Evolutionary conservation across 2,888 invertebrate species (phyloP), one percentile per base, ranked within the genome.

Genomic region (Diplolepis rosae): DNA sequence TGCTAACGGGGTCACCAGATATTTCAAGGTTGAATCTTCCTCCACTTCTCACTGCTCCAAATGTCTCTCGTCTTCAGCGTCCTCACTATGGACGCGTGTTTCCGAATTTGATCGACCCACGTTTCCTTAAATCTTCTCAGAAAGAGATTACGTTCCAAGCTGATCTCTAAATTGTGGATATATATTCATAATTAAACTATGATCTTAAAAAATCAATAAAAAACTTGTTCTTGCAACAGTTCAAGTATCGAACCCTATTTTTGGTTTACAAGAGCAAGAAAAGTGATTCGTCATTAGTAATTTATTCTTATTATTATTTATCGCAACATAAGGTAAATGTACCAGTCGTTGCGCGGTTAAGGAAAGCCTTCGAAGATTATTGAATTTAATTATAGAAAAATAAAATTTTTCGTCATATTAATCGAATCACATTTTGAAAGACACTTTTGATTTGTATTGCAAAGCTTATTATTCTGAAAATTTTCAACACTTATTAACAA

Each of bases 21-120:
- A 32, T 56, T 56, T 56, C 56, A 56, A 42, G 56, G 69, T 51
- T 39, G 27, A 69, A 65, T 67, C 61, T 66, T 67, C 48, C 42
- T 67, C 65, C 50, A 51, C 27, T 74, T 65, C 22, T 56, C 66
- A 42, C 50, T 42, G 11, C 39, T 61, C 24, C 27, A 9, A 54
- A 32, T 35, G 42, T 35, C 35, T 35, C 18, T 67, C 13, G 22
- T 51, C 54, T 5, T 24, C 22, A 48, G 27, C 54, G 42, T 68
- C 32, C 68, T 45, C 42, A 15, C 42, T 15, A 1, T 18, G 15
- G 18, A 18, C 13, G 35, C 35, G n/a, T 45, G 18, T 45, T 18
- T 65, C 48, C 50, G 39, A 9, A 4, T 50, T 50, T 22, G 22
- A 28, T 50, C 65, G 22, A 32, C 35, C 65, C 61, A 30, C 45